These are phyloP conservation scores for Patella depressa DNA, from an alignment of 2,888 invertebrate species.

Conservation along the genomic window DNA sequence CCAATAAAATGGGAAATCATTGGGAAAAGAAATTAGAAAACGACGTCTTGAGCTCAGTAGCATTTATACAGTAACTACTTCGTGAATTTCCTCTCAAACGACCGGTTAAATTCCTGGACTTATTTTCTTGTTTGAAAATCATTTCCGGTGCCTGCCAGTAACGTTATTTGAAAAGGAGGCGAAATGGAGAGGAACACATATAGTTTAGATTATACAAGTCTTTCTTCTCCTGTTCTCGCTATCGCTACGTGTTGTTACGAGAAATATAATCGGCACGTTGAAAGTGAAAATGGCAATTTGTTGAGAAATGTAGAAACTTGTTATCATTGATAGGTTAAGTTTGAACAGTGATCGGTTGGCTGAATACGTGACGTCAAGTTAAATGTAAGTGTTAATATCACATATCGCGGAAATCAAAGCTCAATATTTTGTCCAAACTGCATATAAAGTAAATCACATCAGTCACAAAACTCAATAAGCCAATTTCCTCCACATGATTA, in stretches of 20 bases:
- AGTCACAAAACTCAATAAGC: constrained; percentile 38
- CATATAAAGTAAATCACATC: constrained; percentile 29
- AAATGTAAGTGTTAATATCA: constrained; percentile 21
- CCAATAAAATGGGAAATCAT: no score
- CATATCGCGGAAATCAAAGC: constrained; percentile 40
- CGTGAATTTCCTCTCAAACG: background rate
- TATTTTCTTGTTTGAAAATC: constrained; percentile 9
- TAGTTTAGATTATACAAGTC: no score
- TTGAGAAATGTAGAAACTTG: constrained; percentile 3
- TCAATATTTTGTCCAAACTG: constrained; percentile 42
- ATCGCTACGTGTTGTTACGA: background rate
- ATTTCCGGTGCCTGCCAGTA: constrained; percentile 1
- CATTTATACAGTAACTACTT: background rate
- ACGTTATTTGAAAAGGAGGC: background rate
- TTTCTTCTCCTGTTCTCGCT: no score
- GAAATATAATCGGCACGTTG: background rate
- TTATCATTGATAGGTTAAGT: constrained; percentile 1
- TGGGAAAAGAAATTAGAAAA: no score
- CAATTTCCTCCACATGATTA: constrained; percentile 43
- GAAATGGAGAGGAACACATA: no score
- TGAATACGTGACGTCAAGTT: constrained; percentile 16
- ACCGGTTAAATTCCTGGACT: constrained; percentile 5
- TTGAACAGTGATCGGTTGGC: background rate
- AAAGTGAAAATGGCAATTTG: constrained; percentile 9
- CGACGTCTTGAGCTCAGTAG: no score